Base-by-base conservation (phyloP, 2,797 vertebrate genomes). In the Megalops cyprinoides region DNA sequence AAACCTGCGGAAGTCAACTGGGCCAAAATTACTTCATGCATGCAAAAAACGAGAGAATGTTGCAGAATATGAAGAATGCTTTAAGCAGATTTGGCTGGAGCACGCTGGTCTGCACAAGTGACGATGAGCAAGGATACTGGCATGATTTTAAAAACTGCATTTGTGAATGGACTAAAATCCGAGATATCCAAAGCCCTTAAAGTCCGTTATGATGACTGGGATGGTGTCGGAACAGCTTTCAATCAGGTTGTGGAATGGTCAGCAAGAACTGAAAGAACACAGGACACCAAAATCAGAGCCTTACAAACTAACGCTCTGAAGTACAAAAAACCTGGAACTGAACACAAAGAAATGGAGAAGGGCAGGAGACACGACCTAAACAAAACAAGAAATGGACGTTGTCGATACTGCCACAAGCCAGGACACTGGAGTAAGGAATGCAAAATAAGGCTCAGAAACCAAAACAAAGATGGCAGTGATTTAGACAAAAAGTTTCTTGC, bases 91-190 rank as follows among this genome's bases (percentile, higher is more conserved):
- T 56, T 56, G 53, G 53, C 18, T 56, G 53, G 53, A 56, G 56
- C 53, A 56, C 56, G 53, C 53, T 56, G 53, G 53, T 12, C 53
- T 56, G 14, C 56, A 56, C 20, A 23, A 20, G 1, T 3, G 53
- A 56, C 18, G 53, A 56, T 56, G 53, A 18, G 20, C 18, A 56
- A 20, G 53, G 53, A 56, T 44, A 37, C 69, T 2, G 31, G 69
- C 14, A 73, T 73, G 69, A 69, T 69, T 73, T 44, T 73, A 7
- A 73, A 73, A 28, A 73, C 69, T 1, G 69, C 69, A 23, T 73
- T 73, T 73, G 69, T 73, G 14, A 73, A 73, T 44, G 69, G 69
- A 73, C 69, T 73, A 7, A 73, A 37, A 73, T 69, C 69, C 15
- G 69, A 73, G n/a, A 73, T 73, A 3, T 73, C 34, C 7, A 37